These are phyloP conservation scores for Epinotia brunnichana DNA, from an alignment of 2,888 invertebrate species.

Conservation along the genomic window DNA sequence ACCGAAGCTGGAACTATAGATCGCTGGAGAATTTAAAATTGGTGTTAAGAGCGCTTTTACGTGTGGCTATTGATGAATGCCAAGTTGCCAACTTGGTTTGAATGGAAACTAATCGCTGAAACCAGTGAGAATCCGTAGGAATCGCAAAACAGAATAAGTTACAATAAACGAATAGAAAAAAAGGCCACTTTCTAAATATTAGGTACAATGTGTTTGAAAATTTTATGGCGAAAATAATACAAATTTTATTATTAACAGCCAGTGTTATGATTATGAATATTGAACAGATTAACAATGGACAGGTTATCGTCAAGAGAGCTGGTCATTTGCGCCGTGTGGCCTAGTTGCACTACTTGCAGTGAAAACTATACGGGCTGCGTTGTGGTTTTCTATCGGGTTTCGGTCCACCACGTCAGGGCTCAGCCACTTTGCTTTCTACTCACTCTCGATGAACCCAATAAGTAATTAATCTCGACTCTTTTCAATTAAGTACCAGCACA, in stretches of 20 bases:
- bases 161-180: background rate
- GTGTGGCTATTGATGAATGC: too few relatives aligned
- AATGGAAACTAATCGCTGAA: too few relatives aligned
- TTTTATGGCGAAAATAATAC: background rate
- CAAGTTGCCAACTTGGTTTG: too few relatives aligned
- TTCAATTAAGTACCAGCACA: too few relatives aligned
- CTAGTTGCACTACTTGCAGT: constrained; percentile 76
- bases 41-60: too few relatives aligned
- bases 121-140: too few relatives aligned
- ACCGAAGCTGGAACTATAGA: too few relatives aligned
- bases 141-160: too few relatives aligned
- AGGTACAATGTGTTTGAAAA: background rate
- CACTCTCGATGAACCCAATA: constrained; percentile 51
- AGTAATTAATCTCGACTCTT: too few relatives aligned
- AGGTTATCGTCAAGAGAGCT: constrained; percentile 67
- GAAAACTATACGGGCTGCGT: constrained; percentile 69
- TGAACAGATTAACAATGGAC: constrained; percentile 48
- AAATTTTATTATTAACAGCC: background rate
- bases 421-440: constrained; percentile 72
- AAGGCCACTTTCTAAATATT: background rate
- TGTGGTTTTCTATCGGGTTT: constrained; percentile 77
- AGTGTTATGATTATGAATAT: constrained; percentile 36
- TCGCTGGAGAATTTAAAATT: too few relatives aligned
- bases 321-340: constrained; percentile 68
- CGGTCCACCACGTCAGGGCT: constrained; percentile 67